phyloP scores from a whole-genome alignment of 2,888 invertebrate species.

The Pinctada fucata region DNA sequence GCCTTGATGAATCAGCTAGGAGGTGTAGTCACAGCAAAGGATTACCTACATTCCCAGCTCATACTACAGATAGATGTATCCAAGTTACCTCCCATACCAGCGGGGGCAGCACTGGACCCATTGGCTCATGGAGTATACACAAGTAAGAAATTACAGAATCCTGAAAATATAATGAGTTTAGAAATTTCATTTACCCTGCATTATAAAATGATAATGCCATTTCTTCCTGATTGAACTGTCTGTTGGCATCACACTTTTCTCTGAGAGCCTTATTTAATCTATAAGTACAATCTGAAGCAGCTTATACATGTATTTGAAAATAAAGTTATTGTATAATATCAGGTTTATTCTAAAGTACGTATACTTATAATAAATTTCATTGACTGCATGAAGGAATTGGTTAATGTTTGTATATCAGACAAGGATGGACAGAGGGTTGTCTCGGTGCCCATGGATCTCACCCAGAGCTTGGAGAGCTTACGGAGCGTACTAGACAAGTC shows the following conservation, averaged over 20 bases:
- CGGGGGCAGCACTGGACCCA: slow-evolving; percentile 72
- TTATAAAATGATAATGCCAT: too few species aligned
- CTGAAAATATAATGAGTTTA: too few species aligned
- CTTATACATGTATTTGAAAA: too few species aligned
- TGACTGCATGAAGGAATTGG: too few species aligned
- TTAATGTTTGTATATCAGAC: slow-evolving; percentile 33
- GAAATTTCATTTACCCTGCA: too few species aligned
- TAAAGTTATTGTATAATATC: too few species aligned
- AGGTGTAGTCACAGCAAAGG: slow-evolving; percentile 63
- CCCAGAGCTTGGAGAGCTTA: slow-evolving; percentile 65
- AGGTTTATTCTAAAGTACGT: too few species aligned
- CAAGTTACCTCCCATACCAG: slow-evolving; percentile 49
- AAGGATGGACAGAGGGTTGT: slow-evolving; percentile 65
- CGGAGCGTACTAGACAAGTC: slow-evolving; percentile 65
- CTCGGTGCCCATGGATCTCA: slow-evolving; percentile 74
- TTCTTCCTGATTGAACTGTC: too few species aligned
- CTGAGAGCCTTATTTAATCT: too few species aligned
- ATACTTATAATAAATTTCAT: too few species aligned
- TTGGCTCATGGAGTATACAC: slow-evolving; percentile 69
- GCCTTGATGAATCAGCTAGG: slow-evolving; percentile 60
- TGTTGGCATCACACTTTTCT: too few species aligned
- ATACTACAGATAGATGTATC: slow-evolving; percentile 57
- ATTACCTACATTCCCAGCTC: slow-evolving; percentile 70
- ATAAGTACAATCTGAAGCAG: too few species aligned
- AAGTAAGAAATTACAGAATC: slow-evolving; percentile 49